phyloP scores from a whole-genome alignment of 1,140 invertebrate genomes.

The Anoplolepis gracilipes region DNA sequence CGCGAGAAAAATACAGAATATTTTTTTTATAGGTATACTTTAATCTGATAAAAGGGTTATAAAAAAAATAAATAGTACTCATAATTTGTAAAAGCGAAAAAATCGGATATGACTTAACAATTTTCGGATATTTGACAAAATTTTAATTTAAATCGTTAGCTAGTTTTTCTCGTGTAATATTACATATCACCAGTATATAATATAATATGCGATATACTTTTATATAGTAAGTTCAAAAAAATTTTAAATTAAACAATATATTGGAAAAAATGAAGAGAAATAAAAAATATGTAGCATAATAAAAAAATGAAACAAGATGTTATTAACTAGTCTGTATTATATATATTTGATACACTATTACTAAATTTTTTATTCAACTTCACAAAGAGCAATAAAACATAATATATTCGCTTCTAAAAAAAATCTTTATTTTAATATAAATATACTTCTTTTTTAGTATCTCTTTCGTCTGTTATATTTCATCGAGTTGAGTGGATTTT shows the following conservation, averaged over 20 bases:
- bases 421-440: not conserved
- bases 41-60: slow-evolving; percentile 4
- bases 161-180: not conserved
- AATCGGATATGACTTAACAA: slow-evolving; percentile 1
- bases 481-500: not conserved
- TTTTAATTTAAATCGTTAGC: not conserved
- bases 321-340: not conserved
- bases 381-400: not conserved
- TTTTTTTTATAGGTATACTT: slow-evolving; percentile 23
- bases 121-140: slow-evolving; percentile 1
- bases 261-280: not conserved
- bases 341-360: not conserved
- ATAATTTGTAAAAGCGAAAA: not conserved
- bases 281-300: not conserved
- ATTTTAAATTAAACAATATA: not conserved
- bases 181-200: not conserved
- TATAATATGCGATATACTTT: not conserved
- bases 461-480: not conserved
- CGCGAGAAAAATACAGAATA: not conserved
- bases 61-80: not conserved
- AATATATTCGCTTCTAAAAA: not conserved
- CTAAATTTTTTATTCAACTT: not conserved
- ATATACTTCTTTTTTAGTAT: not conserved
- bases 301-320: not conserved
- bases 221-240: not conserved